Evolutionary conservation across 2,113 vertebrate genomes (phyloP).

Genomic region (Nesospiza acunhae): DNA sequence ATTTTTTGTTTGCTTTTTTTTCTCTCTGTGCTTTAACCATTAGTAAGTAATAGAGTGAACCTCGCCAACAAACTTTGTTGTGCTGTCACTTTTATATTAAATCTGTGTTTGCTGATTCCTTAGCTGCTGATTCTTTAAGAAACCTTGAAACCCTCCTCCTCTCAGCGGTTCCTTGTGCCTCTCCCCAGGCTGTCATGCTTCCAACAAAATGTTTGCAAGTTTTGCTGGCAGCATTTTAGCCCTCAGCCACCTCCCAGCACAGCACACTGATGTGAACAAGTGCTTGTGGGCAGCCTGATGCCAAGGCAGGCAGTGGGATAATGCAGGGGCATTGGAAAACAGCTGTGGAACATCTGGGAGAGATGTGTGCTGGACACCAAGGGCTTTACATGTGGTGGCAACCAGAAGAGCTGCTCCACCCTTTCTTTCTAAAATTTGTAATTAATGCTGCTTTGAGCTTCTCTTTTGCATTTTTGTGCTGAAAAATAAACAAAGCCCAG

Average conservation of each 20-base stretch:
- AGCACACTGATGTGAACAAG: neutral
- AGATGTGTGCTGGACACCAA: accelerated
- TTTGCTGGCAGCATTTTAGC: neutral
- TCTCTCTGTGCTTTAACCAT: neutral
- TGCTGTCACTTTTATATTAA: neutral
- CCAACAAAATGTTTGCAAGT: neutral
- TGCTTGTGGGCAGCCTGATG: neutral
- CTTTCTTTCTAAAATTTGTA: neutral
- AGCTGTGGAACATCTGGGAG: neutral
- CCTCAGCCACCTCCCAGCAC: neutral
- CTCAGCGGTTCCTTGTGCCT: neutral
- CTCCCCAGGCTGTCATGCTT: neutral
- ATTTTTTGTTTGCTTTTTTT: neutral
- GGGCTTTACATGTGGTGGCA: neutral
- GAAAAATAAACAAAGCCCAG: neutral
- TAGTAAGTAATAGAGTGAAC: neutral
- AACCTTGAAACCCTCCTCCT: neutral
- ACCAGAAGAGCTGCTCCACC: neutral
- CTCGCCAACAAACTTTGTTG: neutral
- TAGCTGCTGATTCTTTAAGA: neutral
- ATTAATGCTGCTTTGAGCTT: neutral
- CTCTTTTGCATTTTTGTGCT: neutral
- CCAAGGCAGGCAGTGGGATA: neutral
- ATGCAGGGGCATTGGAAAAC: neutral
- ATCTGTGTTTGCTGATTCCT: neutral